Base-by-base conservation (phyloP, 2,888 invertebrate genomes). In the Tineola bisselliella region DNA sequence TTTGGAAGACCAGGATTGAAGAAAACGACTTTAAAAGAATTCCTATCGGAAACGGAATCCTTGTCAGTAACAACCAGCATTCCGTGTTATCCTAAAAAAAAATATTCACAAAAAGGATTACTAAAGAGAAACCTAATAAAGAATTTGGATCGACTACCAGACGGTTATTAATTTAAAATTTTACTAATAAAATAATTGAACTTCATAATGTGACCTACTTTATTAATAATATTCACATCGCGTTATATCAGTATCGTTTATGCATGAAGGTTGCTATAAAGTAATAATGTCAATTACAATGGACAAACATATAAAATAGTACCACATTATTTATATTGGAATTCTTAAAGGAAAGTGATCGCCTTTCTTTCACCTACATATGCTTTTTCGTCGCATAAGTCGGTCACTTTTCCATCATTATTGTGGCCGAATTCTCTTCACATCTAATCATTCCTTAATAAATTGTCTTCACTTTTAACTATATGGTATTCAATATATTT, bases 21-120 rank as follows among this genome's bases (percentile, higher is more conserved):
- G 18, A 68, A 65, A 52, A 72, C 81, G 1, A 74, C 72, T 3
- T 72, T 67, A 8, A 69, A 76, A 12, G 68, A 76, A 54, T 82
- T 72, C 62, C 63, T 69, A 11, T 73, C 72, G 0, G 25, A 69
- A 30, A 67, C 75, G 0, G 77, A 78, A 56, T 73, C 78, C 0
- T 68, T 79, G 1, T 80, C 82, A 0, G 71, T 74, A 0, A 71
- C 78, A 0, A 70, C 72, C 1, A 71, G 75, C 0, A 81, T 71
- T 60, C 66, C 67, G 1, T 84, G 84, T 62, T 61, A 72, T 0
- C 79, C 68, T 30, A 78, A 76, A 0, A 80, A 74, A 63, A 61
- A 65, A 13, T 81, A 81, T 63, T 30, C 77, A 0, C 64, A 72
- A n/a, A 71, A 76, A 61, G 74, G 70, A 12, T 66, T 73, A 8